Conservation (phyloP, 2,797 vertebrate species). For the Cephalopachus bancanus region DNA sequence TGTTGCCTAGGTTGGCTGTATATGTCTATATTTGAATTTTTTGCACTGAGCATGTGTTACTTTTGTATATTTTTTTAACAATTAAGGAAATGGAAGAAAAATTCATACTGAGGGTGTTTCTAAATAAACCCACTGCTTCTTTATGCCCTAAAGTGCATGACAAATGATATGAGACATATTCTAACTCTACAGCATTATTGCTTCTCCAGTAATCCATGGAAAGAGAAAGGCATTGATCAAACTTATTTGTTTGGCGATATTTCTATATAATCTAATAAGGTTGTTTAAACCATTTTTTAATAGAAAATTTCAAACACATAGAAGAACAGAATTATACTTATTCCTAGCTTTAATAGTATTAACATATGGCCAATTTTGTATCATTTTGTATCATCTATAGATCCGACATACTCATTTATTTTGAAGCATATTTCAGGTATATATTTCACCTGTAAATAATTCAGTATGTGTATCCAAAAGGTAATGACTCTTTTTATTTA, state of each 20-base stretch:
- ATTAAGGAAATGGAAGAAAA: constrained; percentile 19
- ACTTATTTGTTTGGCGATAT: constrained; percentile 27
- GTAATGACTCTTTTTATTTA: background rate
- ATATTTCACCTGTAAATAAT: constrained; percentile 44
- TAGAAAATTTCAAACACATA: constrained; percentile 36
- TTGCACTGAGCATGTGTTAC: background rate
- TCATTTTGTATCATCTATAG: background rate
- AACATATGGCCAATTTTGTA: background rate
- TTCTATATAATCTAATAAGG: constrained; percentile 31
- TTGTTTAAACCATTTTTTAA: background rate
- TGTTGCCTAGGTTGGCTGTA: background rate
- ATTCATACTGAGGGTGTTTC: constrained; percentile 2
- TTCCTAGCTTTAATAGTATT: background rate
- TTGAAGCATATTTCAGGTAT: constrained; percentile 13
- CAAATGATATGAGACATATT: background rate
- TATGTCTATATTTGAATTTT: too few species aligned
- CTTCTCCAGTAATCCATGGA: constrained; percentile 35
- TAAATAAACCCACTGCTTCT: constrained; percentile 22
- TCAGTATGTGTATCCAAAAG: background rate
- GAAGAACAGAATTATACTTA: background rate
- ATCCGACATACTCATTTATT: background rate
- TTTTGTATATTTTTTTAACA: constrained; percentile 30
- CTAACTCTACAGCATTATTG: constrained; percentile 21
- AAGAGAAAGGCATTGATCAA: constrained; percentile 2
- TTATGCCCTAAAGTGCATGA: constrained; percentile 3